phyloP scores from a whole-genome alignment of 2,888 invertebrate genomes.

The Tenthredo mesomela region DNA sequence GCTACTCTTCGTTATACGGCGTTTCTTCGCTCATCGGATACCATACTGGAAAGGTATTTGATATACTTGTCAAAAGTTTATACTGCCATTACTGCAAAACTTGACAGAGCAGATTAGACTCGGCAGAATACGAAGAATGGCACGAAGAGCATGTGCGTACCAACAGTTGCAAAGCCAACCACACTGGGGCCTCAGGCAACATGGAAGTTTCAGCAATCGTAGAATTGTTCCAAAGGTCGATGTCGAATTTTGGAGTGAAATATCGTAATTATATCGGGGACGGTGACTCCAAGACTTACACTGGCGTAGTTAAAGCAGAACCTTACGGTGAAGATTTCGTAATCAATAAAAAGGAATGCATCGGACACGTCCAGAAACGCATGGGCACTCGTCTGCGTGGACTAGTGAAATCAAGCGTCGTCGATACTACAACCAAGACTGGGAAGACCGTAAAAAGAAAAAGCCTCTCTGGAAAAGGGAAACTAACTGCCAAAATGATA shows the following conservation, averaged over 20 bases:
- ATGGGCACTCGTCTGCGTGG: constrained; percentile 37
- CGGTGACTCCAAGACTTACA: not conserved
- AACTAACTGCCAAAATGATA: too few species aligned
- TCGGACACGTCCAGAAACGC: constrained; percentile 36
- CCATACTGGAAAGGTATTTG: constrained; percentile 55
- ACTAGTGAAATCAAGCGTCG: constrained; percentile 5
- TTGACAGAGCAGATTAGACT: constrained; percentile 51
- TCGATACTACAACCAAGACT: too few species aligned
- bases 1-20: constrained; percentile 56
- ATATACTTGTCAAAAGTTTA: constrained; percentile 55
- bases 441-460: too few species aligned
- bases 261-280: constrained; percentile 9
- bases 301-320: constrained; percentile 16
- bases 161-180: constrained; percentile 15
- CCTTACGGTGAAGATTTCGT: constrained; percentile 33
- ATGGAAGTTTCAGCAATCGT: constrained; percentile 17
- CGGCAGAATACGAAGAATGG: constrained; percentile 28
- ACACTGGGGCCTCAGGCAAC: constrained; percentile 14
- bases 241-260: constrained; percentile 8
- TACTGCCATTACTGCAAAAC: constrained; percentile 56
- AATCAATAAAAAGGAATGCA: constrained; percentile 39
- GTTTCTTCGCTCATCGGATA: constrained; percentile 57
- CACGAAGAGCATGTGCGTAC: constrained; percentile 6
- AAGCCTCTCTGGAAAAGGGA: too few species aligned
- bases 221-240: constrained; percentile 5